Conservation (phyloP, 2,888 invertebrate species). For the Noctua fimbriata region DNA sequence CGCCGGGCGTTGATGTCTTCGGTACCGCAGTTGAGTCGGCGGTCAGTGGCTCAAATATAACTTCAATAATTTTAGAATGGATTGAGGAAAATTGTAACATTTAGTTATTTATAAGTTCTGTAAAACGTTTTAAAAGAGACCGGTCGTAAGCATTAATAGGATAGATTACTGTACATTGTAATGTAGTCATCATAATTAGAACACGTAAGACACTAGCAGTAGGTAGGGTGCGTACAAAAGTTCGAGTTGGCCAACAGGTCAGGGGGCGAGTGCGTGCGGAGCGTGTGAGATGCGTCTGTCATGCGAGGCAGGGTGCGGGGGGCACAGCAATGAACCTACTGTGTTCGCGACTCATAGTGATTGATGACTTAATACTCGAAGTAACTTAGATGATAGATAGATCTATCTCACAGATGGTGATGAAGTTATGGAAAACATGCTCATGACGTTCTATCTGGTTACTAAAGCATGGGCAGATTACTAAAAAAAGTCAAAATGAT, state of each 20-base stretch:
- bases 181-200: constrained; percentile 5
- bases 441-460: background rate
- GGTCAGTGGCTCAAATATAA: background rate
- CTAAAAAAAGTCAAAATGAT: background rate
- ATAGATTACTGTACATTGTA: background rate
- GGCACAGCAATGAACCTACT: background rate
- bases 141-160: background rate
- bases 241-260: constrained; percentile 16
- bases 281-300: background rate
- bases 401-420: background rate
- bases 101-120: no score
- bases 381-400: background rate
- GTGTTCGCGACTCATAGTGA: background rate
- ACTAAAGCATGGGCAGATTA: background rate
- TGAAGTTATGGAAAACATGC: background rate
- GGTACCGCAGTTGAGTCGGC: background rate
- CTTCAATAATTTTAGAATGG: background rate
- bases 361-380: background rate
- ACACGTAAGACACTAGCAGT: background rate
- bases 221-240: background rate
- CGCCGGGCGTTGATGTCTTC: constrained; percentile 35
- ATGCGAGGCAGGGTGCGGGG: background rate
- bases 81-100: background rate
- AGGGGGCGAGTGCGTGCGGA: constrained; percentile 25
- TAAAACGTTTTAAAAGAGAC: background rate